These are phyloP conservation scores for Trichomalopsis sarcophagae DNA, from an alignment of 1,140 invertebrate genomes.

Conservation along the genomic window DNA sequence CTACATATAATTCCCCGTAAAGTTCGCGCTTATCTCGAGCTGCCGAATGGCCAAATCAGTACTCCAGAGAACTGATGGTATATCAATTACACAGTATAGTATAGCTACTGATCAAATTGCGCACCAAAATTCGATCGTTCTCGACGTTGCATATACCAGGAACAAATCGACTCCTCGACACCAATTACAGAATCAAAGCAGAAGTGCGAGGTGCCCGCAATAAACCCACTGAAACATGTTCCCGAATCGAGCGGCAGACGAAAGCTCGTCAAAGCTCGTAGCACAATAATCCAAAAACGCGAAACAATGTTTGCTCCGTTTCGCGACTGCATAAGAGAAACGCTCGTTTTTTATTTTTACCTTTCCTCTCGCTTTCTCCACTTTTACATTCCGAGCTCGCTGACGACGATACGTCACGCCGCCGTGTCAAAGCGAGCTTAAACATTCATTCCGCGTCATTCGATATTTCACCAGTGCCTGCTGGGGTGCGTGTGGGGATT, in stretches of 20 bases:
- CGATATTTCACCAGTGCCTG: constrained; percentile 6
- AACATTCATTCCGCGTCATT: neutral
- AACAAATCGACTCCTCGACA: too few relatives aligned
- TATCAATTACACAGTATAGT: too few relatives aligned
- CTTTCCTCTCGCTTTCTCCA: neutral
- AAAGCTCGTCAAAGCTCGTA: neutral
- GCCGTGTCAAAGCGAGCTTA: constrained; percentile 7
- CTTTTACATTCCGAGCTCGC: neutral
- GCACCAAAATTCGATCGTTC: too few relatives aligned
- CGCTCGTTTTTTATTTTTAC: neutral
- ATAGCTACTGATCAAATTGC: neutral
- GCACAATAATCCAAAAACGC: neutral
- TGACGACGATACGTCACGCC: neutral
- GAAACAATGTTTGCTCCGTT: neutral
- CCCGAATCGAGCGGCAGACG: too few relatives aligned
- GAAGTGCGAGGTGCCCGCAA: neutral
- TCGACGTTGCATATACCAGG: too few relatives aligned
- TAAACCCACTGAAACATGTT: neutral
- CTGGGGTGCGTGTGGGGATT: too few relatives aligned
- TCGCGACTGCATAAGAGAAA: neutral
- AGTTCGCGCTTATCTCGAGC: neutral
- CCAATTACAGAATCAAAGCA: neutral
- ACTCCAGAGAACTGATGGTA: neutral
- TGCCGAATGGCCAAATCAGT: constrained; percentile 19
- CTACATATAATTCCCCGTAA: neutral